Evolutionary conservation across 2,888 invertebrate genomes (phyloP), one percentile per base, ranked within the genome.

Genomic region (Magallana nippona): DNA sequence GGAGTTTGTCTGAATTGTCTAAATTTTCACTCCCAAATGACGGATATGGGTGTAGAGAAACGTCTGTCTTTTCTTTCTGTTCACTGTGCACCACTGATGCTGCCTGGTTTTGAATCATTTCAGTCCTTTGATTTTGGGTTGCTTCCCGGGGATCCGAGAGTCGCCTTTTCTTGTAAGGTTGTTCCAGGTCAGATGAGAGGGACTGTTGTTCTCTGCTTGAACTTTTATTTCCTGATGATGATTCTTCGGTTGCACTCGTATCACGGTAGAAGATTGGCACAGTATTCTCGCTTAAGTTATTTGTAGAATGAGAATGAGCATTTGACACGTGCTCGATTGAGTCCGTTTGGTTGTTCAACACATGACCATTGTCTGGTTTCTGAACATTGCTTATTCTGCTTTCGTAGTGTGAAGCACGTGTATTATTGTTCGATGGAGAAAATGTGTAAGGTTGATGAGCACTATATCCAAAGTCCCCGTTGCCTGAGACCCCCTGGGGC

Each of bases 41-140:
- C n/a, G n/a, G n/a, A 17, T 60, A 60, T n/a, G 60, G 60, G 15
- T n/a, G 1, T 17, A 63, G 8, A 63, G 63, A 63, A 63, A 27
- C 22, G 27, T 32, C 15, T 11, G 71, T 71, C 71, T 27, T 22
- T 15, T 32, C 71, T 27, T 19, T 13, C 10, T 32, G 71, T 1
- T 15, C 22, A 27, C 22, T 71, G 22, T 32, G 22, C 32, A 32
- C 10, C 27, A 27, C 32, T 8, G 71, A 32, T 10, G 15, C 71
- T 17, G 15, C 15, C 27, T 71, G 71, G 32, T 71, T 71, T 11
- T 71, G 71, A 27, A 15, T 71, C 32, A 71, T 71, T 10, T 71
- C 71, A 71, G 27, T 27, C 71, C 71, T 71, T 71, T 71, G 71
- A 71, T 71, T 71, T 27, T 71, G 71, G 15, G 71, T 71, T 13